phyloP scores from a whole-genome alignment of 2,888 invertebrate species.

The Nomada flava region DNA sequence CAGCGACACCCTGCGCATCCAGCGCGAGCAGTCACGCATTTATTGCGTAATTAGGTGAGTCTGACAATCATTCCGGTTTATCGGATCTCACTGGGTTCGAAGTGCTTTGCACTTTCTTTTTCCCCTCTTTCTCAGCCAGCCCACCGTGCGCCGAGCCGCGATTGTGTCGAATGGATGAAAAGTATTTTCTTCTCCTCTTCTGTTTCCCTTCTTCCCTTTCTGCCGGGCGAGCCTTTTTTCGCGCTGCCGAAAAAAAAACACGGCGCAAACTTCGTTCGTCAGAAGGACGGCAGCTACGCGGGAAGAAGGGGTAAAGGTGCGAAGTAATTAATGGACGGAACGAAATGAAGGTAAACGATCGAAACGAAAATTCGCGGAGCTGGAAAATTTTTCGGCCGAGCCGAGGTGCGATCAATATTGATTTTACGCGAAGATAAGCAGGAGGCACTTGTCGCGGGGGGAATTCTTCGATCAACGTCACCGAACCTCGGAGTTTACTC shows the following conservation, averaged over 20 bases:
- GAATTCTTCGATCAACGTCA: slow-evolving; percentile 43
- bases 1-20: slow-evolving; percentile 64
- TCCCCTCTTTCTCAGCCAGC: slow-evolving; percentile 1
- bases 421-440: too few species aligned
- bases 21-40: slow-evolving; percentile 66
- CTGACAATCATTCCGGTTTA: slow-evolving; percentile 68
- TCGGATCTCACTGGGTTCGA: slow-evolving; percentile 56
- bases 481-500: slow-evolving; percentile 17
- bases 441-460: background rate
- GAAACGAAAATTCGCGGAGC: background rate
- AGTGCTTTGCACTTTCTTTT: slow-evolving; percentile 3
- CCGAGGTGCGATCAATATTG: too few species aligned
- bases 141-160: slow-evolving; percentile 16
- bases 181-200: slow-evolving; percentile 36
- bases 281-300: slow-evolving; percentile 1
- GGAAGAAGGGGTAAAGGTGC: slow-evolving; percentile 11
- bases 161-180: slow-evolving; percentile 54
- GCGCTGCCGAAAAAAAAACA: background rate
- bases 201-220: background rate
- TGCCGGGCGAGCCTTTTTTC: slow-evolving; percentile 11
- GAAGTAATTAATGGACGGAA: slow-evolving; percentile 32
- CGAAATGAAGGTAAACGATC: background rate
- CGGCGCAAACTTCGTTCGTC: slow-evolving; percentile 14
- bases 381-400: background rate
- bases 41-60: slow-evolving; percentile 74